A percentile compares a stretch with the other conserved stretches of the same genome.
Conservation (phyloP, 1,140 invertebrate genomes). For the Rhyzopertha dominica region DNA sequence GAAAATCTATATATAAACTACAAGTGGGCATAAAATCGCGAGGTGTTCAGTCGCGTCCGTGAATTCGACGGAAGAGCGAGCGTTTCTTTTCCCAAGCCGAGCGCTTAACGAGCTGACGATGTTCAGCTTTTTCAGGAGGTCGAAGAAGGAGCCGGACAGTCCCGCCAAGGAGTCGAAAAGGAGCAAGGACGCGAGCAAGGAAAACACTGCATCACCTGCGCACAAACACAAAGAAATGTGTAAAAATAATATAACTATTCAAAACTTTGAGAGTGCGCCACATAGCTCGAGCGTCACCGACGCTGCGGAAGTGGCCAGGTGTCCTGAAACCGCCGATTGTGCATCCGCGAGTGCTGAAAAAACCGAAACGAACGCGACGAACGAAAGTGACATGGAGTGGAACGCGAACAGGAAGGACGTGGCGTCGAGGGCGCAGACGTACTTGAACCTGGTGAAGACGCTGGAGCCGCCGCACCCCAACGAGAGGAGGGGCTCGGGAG, state of each 20-base stretch:
- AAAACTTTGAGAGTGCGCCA: slow-evolving; percentile 30
- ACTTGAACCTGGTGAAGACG: slow-evolving; percentile 1
- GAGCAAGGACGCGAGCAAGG: slow-evolving; percentile 13
- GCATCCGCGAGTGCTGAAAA: slow-evolving; percentile 15
- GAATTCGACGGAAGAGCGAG: too few relatives aligned
- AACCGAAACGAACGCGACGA: slow-evolving; percentile 16
- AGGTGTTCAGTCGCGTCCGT: too few relatives aligned
- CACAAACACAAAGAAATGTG: slow-evolving; percentile 20
- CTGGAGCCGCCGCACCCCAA: neutral
- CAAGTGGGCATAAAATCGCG: too few relatives aligned
- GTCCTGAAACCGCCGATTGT: slow-evolving; percentile 6
- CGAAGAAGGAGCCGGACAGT: slow-evolving; percentile 32
- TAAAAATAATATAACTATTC: slow-evolving; percentile 34
- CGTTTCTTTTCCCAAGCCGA: neutral
- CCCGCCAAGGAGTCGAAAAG: slow-evolving; percentile 10
- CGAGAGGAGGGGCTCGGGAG: slow-evolving; percentile 11
- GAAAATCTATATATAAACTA: too few relatives aligned
- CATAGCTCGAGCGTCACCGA: slow-evolving; percentile 13
- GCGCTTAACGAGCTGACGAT: slow-evolving; percentile 29
- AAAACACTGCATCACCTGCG: slow-evolving; percentile 11
- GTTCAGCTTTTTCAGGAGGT: slow-evolving; percentile 39
- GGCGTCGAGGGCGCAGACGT: slow-evolving; percentile 3
- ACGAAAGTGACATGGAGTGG: too few relatives aligned
- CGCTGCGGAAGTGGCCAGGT: slow-evolving; percentile 18
- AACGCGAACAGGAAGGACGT: too few relatives aligned